A percentile compares a stretch with the other conserved stretches of the same genome.
Conservation (phyloP, 2,888 invertebrate species). For the Dynastes hyllus region DNA sequence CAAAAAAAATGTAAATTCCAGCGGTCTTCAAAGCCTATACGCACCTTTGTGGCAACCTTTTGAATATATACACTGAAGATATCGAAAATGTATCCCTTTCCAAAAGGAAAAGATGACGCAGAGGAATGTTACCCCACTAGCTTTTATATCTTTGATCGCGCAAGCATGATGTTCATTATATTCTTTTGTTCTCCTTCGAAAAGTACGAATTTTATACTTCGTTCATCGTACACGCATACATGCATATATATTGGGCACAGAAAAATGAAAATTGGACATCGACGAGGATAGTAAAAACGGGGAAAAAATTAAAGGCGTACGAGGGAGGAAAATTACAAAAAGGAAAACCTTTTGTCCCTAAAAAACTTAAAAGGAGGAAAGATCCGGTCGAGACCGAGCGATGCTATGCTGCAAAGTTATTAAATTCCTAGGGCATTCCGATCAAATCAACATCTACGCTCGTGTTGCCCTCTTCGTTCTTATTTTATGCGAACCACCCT, state of each 20-base stretch:
- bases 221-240: constrained; percentile 13
- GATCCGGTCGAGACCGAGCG: constrained; percentile 17
- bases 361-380: constrained; percentile 41
- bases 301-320: not conserved
- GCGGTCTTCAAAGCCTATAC: not conserved
- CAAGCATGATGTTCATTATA: constrained; percentile 29
- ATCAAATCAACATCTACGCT: constrained; percentile 44
- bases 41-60: not conserved
- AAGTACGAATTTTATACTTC: constrained; percentile 19
- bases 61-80: not conserved
- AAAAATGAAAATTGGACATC: constrained; percentile 12
- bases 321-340: constrained; percentile 17
- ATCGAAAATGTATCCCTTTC: not conserved
- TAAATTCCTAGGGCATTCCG: constrained; percentile 48
- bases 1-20: constrained; percentile 20
- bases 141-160: constrained; percentile 39
- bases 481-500: constrained; percentile 36
- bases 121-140: not conserved
- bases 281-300: not conserved
- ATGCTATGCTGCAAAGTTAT: constrained; percentile 42
- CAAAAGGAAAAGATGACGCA: not conserved
- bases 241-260: constrained; percentile 42
- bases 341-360: constrained; percentile 22
- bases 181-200: constrained; percentile 33
- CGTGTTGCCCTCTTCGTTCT: constrained; percentile 23